Evolutionary conservation across 1,140 invertebrate genomes (phyloP).

Genomic region (Drosophila parvula): DNA sequence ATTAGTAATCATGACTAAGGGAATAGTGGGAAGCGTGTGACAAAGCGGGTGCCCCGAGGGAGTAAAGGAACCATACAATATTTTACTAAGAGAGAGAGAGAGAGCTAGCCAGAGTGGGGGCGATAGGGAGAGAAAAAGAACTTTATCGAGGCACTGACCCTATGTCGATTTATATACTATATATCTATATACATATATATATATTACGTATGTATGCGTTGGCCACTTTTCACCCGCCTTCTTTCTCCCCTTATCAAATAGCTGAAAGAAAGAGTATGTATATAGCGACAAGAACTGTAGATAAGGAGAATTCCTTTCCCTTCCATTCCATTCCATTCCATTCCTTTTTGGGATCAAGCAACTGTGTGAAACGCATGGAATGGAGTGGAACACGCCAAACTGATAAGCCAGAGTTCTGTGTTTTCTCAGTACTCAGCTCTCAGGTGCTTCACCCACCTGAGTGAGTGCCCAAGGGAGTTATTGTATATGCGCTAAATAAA

Average conservation of each 20-base stretch:
- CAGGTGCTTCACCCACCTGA: constrained; percentile 39
- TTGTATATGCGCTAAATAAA: constrained; percentile 56
- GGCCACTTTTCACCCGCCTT: no score
- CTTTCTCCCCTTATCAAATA: constrained; percentile 45
- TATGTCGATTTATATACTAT: constrained; percentile 17
- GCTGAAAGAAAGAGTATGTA: constrained; percentile 25
- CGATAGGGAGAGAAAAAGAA: constrained; percentile 23
- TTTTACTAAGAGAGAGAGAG: neutral
- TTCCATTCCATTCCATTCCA: neutral
- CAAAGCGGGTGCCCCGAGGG: constrained; percentile 3
- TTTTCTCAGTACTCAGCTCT: constrained; percentile 14
- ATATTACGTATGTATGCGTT: constrained; percentile 13
- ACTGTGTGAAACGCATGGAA: constrained; percentile 6
- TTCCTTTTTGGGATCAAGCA: constrained; percentile 32
- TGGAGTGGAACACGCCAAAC: neutral
- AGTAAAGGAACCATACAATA: neutral
- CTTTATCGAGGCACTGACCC: constrained; percentile 67
- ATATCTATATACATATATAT: constrained; percentile 5
- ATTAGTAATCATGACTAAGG: constrained; percentile 46
- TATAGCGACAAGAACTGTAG: constrained; percentile 32
- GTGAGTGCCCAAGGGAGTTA: constrained; percentile 2
- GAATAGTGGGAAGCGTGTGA: constrained; percentile 20
- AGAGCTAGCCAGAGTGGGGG: neutral
- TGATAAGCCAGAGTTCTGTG: constrained; percentile 44
- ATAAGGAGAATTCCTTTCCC: constrained; percentile 44